Percentiles rank a stretch among this genome's conserved stretches.
Evolutionary conservation across 2,888 invertebrate genomes (phyloP).

Genomic region (Adelognathus sp.): DNA sequence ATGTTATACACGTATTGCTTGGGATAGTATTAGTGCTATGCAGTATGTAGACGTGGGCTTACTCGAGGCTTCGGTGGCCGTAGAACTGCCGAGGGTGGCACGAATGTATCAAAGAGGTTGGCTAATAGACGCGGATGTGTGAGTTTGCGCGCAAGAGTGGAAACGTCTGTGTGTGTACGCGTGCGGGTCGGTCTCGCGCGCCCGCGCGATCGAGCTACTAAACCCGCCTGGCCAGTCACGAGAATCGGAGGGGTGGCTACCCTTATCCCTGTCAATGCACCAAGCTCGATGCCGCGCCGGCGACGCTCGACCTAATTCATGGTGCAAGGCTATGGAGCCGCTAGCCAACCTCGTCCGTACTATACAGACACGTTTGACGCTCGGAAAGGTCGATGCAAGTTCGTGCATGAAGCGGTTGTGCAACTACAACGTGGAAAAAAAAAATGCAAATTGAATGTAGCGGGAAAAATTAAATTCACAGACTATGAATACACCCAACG

Average conservation of each 20-base stretch:
- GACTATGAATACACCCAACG: too few relatives aligned
- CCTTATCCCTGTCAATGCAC: constrained; percentile 70
- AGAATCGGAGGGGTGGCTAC: constrained; percentile 56
- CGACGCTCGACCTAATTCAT: constrained; percentile 74
- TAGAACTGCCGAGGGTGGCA: constrained; percentile 41
- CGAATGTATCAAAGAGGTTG: constrained; percentile 39
- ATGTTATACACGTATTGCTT: too few relatives aligned
- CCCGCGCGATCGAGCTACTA: constrained; percentile 23
- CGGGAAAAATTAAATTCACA: too few relatives aligned
- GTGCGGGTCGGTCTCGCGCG: constrained; percentile 2
- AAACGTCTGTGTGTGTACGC: neutral
- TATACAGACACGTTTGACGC: neutral
- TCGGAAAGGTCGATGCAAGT: neutral
- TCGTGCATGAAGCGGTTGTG: neutral
- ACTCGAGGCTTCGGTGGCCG: constrained; percentile 45
- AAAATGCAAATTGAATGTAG: too few relatives aligned
- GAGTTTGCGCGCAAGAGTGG: neutral
- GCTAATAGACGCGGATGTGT: constrained; percentile 4
- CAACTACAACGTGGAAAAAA: too few relatives aligned
- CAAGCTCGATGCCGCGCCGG: constrained; percentile 55
- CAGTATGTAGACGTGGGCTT: neutral
- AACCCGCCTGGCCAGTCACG: constrained; percentile 51
- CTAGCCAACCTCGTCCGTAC: constrained; percentile 14
- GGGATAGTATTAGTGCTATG: too few relatives aligned
- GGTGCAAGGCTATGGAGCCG: constrained; percentile 74